Base-by-base conservation (phyloP, 1,140 invertebrate species). In the Psix sp. region DNA sequence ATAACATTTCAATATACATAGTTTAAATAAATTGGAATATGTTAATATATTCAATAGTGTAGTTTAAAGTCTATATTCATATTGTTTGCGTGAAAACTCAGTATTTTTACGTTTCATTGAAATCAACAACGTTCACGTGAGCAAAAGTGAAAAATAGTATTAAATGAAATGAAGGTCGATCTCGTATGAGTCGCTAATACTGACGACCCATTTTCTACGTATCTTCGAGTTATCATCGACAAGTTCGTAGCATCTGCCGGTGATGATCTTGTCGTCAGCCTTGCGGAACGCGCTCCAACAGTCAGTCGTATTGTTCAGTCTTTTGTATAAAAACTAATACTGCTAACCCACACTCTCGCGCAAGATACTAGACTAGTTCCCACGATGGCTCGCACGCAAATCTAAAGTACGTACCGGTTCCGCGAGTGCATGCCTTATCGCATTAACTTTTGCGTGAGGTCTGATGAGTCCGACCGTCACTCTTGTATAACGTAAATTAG, bases 321-420 rank as follows among this genome's bases (percentile, higher is more conserved):
- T 73, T 56, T 62, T 71, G 78, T 78, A 80, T 80, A 83, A 81
- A 82, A 76, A 81, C 81, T 71, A 81, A 80, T 78, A 77, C 79
- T 75, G 74, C 65, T 75, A 78, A 77, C 77, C 76, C 79, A 77
- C 80, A 79, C 77, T 79, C 80, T 80, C 75, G 81, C 75, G 81
- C 80, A 79, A 81, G 80, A 82, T 78, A 80, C 80, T 80, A 82
- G 77, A 78, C 79, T 67, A 81, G 80, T 83, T 82, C 81, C 79
- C 81, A 83, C 81, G 80, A 79, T 74, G 70, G 65, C 76, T 77
- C 76, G 79, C 80, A 82, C 81, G 80, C 80, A 77, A 83, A 83
- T 83, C 80, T 73, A 77, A 79, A 74, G 68, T 77, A 81, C 73
- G 79, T 80, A 81, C 79, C 76, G 74, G 67, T 76, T 71, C 54